These are phyloP conservation scores for Papilio dardanus DNA, from an alignment of 1,140 invertebrate species.

Conservation along the genomic window DNA sequence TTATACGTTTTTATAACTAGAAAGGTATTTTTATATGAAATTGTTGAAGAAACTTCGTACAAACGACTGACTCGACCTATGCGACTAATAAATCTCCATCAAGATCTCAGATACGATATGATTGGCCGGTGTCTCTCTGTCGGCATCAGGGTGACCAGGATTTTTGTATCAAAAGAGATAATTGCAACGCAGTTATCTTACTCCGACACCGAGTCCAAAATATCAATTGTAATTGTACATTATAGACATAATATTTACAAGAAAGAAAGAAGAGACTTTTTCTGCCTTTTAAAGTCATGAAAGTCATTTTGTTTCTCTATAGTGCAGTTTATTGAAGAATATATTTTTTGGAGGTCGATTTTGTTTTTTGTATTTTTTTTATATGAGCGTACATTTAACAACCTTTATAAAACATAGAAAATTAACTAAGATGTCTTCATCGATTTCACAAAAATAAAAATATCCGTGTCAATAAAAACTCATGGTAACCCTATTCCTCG, in stretches of 20 bases:
- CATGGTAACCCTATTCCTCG: conserved; percentile 12
- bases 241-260: too few species aligned
- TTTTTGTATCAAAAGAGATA: neutral
- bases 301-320: too few species aligned
- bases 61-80: conserved; percentile 58
- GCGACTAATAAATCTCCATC: conserved; percentile 79
- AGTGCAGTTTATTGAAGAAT: too few species aligned
- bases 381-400: too few species aligned
- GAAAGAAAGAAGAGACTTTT: too few species aligned
- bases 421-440: neutral
- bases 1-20: neutral
- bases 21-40: conserved; percentile 34
- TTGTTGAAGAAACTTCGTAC: conserved; percentile 67
- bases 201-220: too few species aligned
- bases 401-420: neutral
- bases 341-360: too few species aligned
- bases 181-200: too few species aligned
- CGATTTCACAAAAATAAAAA: neutral
- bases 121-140: conserved; percentile 67
- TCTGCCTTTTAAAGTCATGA: too few species aligned
- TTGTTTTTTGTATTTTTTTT: too few species aligned
- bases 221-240: too few species aligned
- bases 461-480: neutral
- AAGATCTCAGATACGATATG: conserved; percentile 76
- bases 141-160: conserved; percentile 54